Conservation (phyloP, 2,797 vertebrate species). For the Eupleurogrammus muticus region DNA sequence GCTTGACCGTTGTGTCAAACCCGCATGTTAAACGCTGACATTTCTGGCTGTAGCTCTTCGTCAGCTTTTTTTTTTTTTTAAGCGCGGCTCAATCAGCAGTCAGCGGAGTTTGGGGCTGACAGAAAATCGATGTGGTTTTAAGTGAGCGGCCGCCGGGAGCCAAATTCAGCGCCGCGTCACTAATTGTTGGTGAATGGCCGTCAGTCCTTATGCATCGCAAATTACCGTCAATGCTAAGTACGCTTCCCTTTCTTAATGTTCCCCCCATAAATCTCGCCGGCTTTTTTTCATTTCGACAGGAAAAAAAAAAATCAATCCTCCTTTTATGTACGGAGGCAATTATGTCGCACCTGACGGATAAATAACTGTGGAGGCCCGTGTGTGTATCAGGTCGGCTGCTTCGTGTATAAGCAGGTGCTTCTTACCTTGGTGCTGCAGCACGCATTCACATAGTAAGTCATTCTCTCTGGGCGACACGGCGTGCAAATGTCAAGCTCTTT, state of each 20-base stretch:
- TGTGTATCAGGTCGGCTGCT: not conserved
- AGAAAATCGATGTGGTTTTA: constrained; percentile 40
- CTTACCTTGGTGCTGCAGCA: constrained; percentile 38
- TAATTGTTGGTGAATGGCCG: constrained; percentile 47
- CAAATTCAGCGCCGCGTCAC: constrained; percentile 32
- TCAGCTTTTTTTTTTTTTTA: constrained; percentile 28
- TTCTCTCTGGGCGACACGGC: constrained; percentile 26
- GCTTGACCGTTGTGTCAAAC: constrained; percentile 26
- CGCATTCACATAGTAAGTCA: constrained; percentile 14
- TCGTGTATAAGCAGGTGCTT: not conserved
- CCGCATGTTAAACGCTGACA: constrained; percentile 15
- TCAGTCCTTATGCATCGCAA: constrained; percentile 29
- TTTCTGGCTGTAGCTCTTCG: constrained; percentile 12
- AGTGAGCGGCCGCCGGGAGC: constrained; percentile 50
- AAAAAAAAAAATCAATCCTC: not conserved
- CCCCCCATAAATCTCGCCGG: constrained; percentile 1
- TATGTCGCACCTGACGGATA: not conserved
- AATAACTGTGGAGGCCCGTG: not conserved
- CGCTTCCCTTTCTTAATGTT: constrained; percentile 11
- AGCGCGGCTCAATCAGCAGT: constrained; percentile 38
- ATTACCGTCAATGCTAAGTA: constrained; percentile 33
- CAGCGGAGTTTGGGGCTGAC: constrained; percentile 28
- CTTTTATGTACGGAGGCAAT: constrained; percentile 10
- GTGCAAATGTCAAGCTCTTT: constrained; percentile 43
- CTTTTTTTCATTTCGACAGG: constrained; percentile 5